Percentiles rank a stretch among this genome's conserved stretches.
Evolutionary conservation across 2,888 invertebrate species (phyloP).

Genomic region (Drepana falcataria): DNA sequence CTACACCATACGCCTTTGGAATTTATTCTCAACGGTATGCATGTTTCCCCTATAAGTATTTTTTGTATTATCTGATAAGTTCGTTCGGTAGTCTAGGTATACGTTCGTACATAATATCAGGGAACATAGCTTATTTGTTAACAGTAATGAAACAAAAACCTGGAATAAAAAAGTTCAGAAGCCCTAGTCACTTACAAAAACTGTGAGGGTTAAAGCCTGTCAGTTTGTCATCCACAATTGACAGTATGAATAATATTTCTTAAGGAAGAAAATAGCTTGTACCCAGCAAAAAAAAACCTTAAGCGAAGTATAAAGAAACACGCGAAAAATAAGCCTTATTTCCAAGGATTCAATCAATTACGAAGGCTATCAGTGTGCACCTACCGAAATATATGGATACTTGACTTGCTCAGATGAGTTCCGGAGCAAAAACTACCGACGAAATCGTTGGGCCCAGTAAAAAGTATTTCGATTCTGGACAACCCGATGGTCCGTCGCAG

Average conservation of each 20-base stretch:
- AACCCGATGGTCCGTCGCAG: slow-evolving; percentile 47
- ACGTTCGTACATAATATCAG: background rate
- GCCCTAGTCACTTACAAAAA: background rate
- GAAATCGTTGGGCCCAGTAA: slow-evolving; percentile 49
- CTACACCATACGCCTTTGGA: too few relatives aligned
- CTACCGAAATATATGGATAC: slow-evolving; percentile 65
- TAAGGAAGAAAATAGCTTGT: slow-evolving; percentile 17
- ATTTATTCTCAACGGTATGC: too few relatives aligned
- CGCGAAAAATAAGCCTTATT: slow-evolving; percentile 52
- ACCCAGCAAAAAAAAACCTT: slow-evolving; percentile 26
- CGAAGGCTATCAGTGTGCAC: slow-evolving; percentile 45
- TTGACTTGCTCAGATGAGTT: slow-evolving; percentile 63
- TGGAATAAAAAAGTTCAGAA: slow-evolving; percentile 17
- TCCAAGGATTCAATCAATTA: slow-evolving; percentile 71
- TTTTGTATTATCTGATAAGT: too few relatives aligned
- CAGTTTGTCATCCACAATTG: slow-evolving; percentile 7
- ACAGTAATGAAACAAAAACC: slow-evolving; percentile 10
- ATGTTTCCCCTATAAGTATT: too few relatives aligned
- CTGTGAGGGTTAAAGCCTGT: background rate
- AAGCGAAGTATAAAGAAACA: background rate
- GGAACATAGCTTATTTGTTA: background rate
- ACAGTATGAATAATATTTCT: slow-evolving; percentile 20
- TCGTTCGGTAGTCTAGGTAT: too few relatives aligned
- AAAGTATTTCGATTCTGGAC: slow-evolving; percentile 58
- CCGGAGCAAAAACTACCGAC: slow-evolving; percentile 58